Evolutionary conservation across 2,888 invertebrate genomes (phyloP).

Genomic region (Cantharis flavilabris): DNA sequence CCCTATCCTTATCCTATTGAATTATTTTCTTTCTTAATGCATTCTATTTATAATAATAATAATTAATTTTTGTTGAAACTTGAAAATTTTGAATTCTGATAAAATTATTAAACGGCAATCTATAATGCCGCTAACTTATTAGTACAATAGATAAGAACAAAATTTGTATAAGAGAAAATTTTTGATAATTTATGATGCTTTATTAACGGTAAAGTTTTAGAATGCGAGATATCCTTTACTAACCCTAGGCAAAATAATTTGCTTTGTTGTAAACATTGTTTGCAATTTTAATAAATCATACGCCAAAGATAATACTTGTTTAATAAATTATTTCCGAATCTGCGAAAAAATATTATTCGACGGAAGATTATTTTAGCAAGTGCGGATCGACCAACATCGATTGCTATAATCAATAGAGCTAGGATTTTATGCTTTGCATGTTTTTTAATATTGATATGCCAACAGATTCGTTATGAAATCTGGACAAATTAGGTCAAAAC

Average conservation of each 20-base stretch:
- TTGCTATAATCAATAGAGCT: too few relatives aligned
- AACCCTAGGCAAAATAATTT: background rate
- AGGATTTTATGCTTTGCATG: too few relatives aligned
- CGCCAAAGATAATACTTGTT: background rate
- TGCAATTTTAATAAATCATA: background rate
- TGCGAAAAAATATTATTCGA: background rate
- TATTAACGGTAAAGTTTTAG: background rate
- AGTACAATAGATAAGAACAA: background rate
- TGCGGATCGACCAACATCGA: too few relatives aligned
- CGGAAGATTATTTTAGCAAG: too few relatives aligned
- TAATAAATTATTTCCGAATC: background rate
- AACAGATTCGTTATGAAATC: too few relatives aligned
- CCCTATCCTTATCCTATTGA: background rate
- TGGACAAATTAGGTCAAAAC: too few relatives aligned
- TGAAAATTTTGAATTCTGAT: background rate
- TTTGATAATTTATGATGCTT: background rate
- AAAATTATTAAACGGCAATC: background rate
- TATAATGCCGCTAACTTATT: background rate
- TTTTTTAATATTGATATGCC: too few relatives aligned
- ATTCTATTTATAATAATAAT: too few relatives aligned
- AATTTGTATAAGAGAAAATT: background rate
- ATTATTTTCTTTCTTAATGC: too few relatives aligned
- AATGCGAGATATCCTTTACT: background rate
- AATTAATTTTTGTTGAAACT: background rate
- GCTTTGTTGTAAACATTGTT: background rate